Conservation (phyloP, 2,113 vertebrate species). For the Proteles cristata region DNA sequence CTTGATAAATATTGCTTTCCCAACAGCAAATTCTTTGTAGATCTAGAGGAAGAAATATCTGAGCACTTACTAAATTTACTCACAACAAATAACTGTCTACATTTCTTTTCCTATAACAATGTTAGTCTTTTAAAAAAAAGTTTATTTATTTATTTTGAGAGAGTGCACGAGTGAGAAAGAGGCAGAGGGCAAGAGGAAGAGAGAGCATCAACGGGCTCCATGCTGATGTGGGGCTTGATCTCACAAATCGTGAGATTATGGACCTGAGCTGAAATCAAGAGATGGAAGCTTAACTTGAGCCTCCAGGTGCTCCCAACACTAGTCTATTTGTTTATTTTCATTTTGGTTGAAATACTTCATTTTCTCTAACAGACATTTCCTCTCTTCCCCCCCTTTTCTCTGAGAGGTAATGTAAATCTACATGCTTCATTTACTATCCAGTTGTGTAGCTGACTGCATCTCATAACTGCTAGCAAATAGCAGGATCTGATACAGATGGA, state of each 20-base stretch:
- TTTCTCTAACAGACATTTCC: not conserved
- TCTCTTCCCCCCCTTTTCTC: not conserved
- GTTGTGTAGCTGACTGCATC: not conserved
- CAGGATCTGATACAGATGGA: not conserved
- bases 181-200: too few relatives aligned
- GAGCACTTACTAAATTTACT: conserved; percentile 52
- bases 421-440: conserved; percentile 12
- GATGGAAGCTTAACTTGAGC: too few relatives aligned
- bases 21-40: conserved; percentile 57
- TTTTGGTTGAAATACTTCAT: conserved; percentile 53
- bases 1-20: conserved; percentile 58
- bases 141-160: too few relatives aligned
- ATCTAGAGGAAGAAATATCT: conserved; percentile 47
- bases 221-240: too few relatives aligned
- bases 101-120: conserved; percentile 17
- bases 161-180: too few relatives aligned
- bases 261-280: too few relatives aligned
- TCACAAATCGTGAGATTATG: too few relatives aligned
- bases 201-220: too few relatives aligned
- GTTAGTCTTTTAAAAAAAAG: not conserved
- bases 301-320: not conserved
- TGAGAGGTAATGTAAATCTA: not conserved
- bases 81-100: conserved; percentile 13
- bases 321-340: conserved; percentile 33
- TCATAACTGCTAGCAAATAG: not conserved